Percentiles rank a stretch among this genome's conserved stretches.
phyloP scores from a whole-genome alignment of 2,797 vertebrate species.

The Artibeus jamaicensis region DNA sequence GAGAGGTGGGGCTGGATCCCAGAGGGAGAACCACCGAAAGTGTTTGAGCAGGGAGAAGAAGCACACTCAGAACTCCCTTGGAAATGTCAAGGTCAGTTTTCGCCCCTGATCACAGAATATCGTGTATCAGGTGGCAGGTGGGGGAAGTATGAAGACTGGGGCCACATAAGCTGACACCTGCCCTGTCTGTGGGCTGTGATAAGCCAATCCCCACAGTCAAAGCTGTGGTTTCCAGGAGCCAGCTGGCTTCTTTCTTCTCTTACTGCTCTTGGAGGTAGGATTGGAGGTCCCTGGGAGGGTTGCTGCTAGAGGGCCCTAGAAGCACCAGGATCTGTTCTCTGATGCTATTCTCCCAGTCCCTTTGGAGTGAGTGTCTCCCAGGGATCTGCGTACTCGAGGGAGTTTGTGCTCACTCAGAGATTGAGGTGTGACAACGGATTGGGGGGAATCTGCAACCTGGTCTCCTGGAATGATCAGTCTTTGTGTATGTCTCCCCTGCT shows the following conservation, averaged over 20 bases:
- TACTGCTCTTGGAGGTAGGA: not conserved
- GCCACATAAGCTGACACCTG: not conserved
- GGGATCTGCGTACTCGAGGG: constrained; percentile 45
- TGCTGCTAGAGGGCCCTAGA: constrained; percentile 35
- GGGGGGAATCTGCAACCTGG: constrained; percentile 37
- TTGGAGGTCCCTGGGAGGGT: not conserved
- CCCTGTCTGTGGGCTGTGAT: not conserved
- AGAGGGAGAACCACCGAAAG: not conserved
- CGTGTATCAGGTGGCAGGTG: not conserved
- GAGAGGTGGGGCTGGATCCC: not conserved
- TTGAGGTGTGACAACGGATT: constrained; percentile 46
- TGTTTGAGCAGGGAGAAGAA: not conserved
- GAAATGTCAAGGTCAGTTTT: not conserved
- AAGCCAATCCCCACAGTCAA: not conserved
- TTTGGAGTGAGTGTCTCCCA: constrained; percentile 28
- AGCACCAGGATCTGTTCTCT: constrained; percentile 15
- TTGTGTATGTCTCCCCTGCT: constrained; percentile 41
- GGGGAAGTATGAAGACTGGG: not conserved
- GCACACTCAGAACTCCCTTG: not conserved
- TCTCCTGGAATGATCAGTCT: constrained; percentile 30
- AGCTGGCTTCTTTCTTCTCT: constrained; percentile 36
- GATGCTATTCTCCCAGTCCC: constrained; percentile 7
- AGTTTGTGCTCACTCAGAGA: constrained; percentile 53
- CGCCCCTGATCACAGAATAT: not conserved
- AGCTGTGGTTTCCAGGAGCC: not conserved